Conservation (phyloP, 2,888 invertebrate genomes). For the Xanthorhoe designata region DNA sequence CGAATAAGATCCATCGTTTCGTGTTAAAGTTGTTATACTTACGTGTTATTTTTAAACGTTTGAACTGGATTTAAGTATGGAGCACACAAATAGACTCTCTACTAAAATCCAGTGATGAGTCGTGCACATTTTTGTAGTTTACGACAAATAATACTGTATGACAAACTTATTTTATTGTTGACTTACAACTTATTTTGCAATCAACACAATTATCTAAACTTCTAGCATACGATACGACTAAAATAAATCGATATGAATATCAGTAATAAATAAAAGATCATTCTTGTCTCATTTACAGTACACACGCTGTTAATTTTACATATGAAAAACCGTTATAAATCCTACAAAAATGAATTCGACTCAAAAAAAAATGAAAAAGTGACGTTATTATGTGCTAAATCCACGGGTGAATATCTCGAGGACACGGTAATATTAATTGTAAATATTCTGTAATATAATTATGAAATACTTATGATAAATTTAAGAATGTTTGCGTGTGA, state of each 20-base stretch:
- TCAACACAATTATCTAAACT: too few relatives aligned
- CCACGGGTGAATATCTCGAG: constrained; percentile 59
- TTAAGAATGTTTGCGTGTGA: constrained; percentile 66
- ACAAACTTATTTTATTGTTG: too few relatives aligned
- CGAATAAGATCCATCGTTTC: constrained; percentile 55
- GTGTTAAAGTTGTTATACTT: constrained; percentile 52
- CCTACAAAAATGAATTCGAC: constrained; percentile 53
- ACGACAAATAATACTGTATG: too few relatives aligned
- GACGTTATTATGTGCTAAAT: constrained; percentile 61
- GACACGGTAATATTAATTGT: constrained; percentile 62
- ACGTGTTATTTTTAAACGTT: constrained; percentile 49
- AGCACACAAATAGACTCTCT: neutral
- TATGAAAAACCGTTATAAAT: neutral
- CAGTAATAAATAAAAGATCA: too few relatives aligned
- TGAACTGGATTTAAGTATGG: constrained; percentile 29
- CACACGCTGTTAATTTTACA: neutral
- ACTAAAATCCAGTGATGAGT: constrained; percentile 15
- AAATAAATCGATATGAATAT: neutral
- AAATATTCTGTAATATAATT: constrained; percentile 77
- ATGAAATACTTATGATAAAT: constrained; percentile 49
- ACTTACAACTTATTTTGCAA: too few relatives aligned
- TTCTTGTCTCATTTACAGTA: neutral
- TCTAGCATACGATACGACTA: too few relatives aligned
- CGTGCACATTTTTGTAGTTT: constrained; percentile 37
- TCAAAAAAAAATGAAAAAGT: constrained; percentile 48